phyloP scores from a whole-genome alignment of 2,113 vertebrate genomes.

The Hydropotes inermis region DNA sequence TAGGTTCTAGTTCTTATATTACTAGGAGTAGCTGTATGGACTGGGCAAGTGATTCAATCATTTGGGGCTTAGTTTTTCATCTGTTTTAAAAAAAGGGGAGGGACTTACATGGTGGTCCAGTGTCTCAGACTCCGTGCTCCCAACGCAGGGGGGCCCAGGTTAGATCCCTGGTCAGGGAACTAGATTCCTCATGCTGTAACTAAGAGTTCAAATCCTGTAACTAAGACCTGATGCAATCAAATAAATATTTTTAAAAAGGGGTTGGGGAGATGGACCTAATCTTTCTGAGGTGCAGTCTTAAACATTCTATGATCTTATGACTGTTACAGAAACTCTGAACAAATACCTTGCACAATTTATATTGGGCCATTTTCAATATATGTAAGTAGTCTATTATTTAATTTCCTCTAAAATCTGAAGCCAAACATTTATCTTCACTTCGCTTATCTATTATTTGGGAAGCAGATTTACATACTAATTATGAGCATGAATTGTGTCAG shows the following conservation, averaged over 20 bases:
- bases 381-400: neutral
- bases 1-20: neutral
- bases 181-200: neutral
- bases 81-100: neutral
- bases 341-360: neutral
- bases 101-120: neutral
- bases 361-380: neutral
- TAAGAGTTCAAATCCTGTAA: neutral
- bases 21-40: neutral
- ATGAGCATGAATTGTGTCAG: neutral
- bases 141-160: neutral
- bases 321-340: neutral
- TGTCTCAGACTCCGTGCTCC: neutral
- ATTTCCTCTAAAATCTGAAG: slow-evolving; percentile 6
- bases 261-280: neutral
- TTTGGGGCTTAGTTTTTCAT: neutral
- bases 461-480: neutral
- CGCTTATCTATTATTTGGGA: neutral
- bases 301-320: neutral
- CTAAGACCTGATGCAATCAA: neutral
- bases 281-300: neutral
- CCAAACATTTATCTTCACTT: neutral
- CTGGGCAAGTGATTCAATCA: neutral
- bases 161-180: neutral
- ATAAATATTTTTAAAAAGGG: neutral